Base-by-base conservation (phyloP, 1,140 invertebrate species). In the Oncopodura yosiiana region DNA sequence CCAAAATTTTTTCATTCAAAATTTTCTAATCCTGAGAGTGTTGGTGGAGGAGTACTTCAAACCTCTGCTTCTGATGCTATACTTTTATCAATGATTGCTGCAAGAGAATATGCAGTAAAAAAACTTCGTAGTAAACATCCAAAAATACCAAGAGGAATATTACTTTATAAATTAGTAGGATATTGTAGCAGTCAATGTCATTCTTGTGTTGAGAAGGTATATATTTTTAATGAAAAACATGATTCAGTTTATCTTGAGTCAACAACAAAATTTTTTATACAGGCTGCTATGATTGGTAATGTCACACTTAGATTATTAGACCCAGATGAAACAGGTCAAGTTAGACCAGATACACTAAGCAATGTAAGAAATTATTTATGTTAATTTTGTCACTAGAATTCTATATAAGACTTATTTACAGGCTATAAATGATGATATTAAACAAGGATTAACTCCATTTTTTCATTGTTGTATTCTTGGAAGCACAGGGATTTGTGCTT, bases 401-500 rank as follows among this genome's bases (percentile, higher is more conserved):
- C 6, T 9, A 34, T 34, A n/a, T n/a, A 23, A 24, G 39, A 27
- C 24, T 29, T 2, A 51, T 29, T 43, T 30, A 3, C 19, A 78
- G 58, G 87, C 87, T 1, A 82, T 90, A 2, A 74, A 82, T 52
- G 79, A 83, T 63, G 90, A 94, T 68, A 68, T 72, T 39, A 69
- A 75, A 2, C 71, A 78, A 48, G 87, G 87, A 18, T 66, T 83
- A 0, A 82, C 89, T 65, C 87, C 87, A 1, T 88, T 81, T 67
- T 80, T 76, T 64, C 29, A 49, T 37, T 44, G 88, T 18, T 86
- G 82, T 3, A 94, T 87, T 43, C 72, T 95, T 18, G 94, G 94
- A 2, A 94, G 92, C 0, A 97, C 94, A 0, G 85, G 83, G 26
- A 90, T 85, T 5, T 96, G 92, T 68, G 84, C 88, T 3, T 94